These are phyloP conservation scores for Lasioglossum malachurum DNA, from an alignment of 2,888 invertebrate species.

Conservation along the genomic window DNA sequence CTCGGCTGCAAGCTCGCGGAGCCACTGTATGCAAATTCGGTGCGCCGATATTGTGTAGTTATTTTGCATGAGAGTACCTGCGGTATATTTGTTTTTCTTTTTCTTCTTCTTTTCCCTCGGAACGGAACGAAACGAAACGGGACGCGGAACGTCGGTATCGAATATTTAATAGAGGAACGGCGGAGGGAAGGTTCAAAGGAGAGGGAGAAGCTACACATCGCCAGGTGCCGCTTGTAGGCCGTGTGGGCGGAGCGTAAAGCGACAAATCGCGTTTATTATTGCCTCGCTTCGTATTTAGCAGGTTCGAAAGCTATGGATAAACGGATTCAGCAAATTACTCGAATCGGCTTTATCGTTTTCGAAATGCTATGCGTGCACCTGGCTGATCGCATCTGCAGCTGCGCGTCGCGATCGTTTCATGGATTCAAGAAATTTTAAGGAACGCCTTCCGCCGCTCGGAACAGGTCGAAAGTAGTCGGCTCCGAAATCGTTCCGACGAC, in stretches of 20 bases:
- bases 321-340: background rate
- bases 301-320: background rate
- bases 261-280: constrained; percentile 6
- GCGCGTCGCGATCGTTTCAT: background rate
- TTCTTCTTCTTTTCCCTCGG: background rate
- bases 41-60: constrained; percentile 38
- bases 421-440: background rate
- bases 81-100: constrained; percentile 49
- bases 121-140: background rate
- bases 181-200: background rate
- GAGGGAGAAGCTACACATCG: background rate
- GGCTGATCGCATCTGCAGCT: background rate
- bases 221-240: constrained; percentile 35
- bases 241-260: constrained; percentile 23
- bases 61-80: constrained; percentile 67
- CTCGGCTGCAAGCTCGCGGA: constrained; percentile 47
- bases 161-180: background rate
- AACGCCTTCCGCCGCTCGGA: background rate
- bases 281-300: background rate
- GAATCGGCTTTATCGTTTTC: background rate
- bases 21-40: constrained; percentile 78
- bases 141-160: background rate
- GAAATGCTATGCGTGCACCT: background rate
- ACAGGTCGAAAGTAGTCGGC: too few relatives aligned
- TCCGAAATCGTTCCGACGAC: background rate